Evolutionary conservation across 2,888 invertebrate species (phyloP).

Genomic region (Chymomyza fuscimana): DNA sequence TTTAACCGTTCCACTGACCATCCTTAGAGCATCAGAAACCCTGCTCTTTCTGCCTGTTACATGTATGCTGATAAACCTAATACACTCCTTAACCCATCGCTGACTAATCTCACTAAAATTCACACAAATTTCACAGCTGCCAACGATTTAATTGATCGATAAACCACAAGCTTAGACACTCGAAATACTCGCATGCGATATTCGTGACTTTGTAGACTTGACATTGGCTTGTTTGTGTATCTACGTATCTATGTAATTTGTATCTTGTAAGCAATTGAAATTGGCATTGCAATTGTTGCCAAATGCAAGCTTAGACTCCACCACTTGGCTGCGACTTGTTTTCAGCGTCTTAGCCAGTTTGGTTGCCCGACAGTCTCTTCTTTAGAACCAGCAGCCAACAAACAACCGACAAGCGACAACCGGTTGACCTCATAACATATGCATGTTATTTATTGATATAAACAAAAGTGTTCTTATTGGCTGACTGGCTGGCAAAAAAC

Average conservation of each 20-base stretch:
- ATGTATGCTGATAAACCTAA: too few species aligned
- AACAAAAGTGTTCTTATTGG: slow-evolving; percentile 53
- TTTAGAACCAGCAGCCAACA: slow-evolving; percentile 41
- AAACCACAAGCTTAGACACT: background rate
- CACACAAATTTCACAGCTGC: background rate
- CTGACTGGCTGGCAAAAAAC: slow-evolving; percentile 17
- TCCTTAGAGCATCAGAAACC: too few species aligned
- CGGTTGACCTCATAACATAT: slow-evolving; percentile 69
- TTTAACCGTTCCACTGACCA: too few species aligned
- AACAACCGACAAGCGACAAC: slow-evolving; percentile 37
- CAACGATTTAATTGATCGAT: background rate
- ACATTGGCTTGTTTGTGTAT: slow-evolving; percentile 31
- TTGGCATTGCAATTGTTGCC: slow-evolving; percentile 26
- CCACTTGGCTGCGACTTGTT: background rate
- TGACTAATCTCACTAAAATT: too few species aligned
- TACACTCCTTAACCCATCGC: too few species aligned
- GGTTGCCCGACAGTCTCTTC: slow-evolving; percentile 29
- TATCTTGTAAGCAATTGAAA: slow-evolving; percentile 30
- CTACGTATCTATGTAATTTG: slow-evolving; percentile 13
- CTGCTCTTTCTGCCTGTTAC: too few species aligned
- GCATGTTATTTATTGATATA: slow-evolving; percentile 53
- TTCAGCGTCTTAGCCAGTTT: background rate
- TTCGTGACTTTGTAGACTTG: slow-evolving; percentile 23
- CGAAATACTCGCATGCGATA: slow-evolving; percentile 11
- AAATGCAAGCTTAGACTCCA: background rate